These are phyloP conservation scores for Palythoa caribaeorum DNA, from an alignment of 92 coral and sea anemone genomes.

Conservation along the genomic window DNA sequence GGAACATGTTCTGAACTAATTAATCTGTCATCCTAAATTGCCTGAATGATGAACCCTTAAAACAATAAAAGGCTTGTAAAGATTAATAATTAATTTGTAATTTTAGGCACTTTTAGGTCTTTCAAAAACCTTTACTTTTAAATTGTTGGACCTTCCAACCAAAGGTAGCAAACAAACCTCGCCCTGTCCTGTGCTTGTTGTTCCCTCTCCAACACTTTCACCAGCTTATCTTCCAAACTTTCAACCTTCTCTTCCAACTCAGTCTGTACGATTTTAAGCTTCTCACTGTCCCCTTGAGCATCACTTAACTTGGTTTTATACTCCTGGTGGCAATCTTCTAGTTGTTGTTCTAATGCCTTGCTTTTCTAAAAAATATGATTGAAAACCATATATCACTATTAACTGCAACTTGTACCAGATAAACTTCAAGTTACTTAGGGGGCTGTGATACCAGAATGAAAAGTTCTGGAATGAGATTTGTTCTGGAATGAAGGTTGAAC, in stretches of 20 bases:
- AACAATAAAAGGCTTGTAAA: too few relatives aligned
- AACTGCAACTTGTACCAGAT: background rate
- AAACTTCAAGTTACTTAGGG: too few relatives aligned
- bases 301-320: constrained; percentile 59
- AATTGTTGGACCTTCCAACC: too few relatives aligned
- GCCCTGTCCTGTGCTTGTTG: constrained; percentile 56
- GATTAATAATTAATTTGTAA: too few relatives aligned
- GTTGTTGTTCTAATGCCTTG: constrained; percentile 63
- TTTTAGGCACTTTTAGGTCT: too few relatives aligned
- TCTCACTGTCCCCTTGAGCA: constrained; percentile 56
- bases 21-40: too few relatives aligned
- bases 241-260: constrained; percentile 62
- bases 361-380: constrained; percentile 58
- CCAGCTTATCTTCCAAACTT: constrained; percentile 67
- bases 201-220: constrained; percentile 61
- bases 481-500: too few relatives aligned
- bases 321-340: constrained; percentile 53
- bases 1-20: too few relatives aligned
- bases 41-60: too few relatives aligned
- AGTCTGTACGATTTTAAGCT: constrained; percentile 52
- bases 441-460: too few relatives aligned
- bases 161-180: constrained; percentile 7
- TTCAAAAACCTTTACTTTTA: too few relatives aligned
- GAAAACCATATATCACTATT: background rate
- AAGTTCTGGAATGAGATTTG: too few relatives aligned